Evolutionary conservation across 2,888 invertebrate species (phyloP), one percentile per base, ranked within the genome.

Genomic region (Andrena haemorrhoa): DNA sequence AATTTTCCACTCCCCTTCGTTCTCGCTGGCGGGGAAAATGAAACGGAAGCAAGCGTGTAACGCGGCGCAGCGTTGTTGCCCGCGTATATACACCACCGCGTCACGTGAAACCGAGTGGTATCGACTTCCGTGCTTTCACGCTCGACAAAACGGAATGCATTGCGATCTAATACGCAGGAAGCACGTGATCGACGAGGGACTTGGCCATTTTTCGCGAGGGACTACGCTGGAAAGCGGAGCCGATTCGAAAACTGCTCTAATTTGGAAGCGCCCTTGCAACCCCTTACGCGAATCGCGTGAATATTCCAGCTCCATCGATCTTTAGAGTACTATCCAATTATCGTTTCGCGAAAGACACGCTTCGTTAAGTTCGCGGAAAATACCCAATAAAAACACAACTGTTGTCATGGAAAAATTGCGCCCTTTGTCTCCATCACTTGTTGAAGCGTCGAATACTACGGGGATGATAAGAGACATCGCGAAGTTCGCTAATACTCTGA

Each of bases 71-170:
- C 41, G 68, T 78, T 85, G 23, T 20, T 87, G 83, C 75, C 75
- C 85, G 26, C 80, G 74, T 79, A 85, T 5, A 41, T 41, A 41
- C 41, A 41, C 85, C 74, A 82, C 84, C 63, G 70, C 31, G 79
- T 82, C 73, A 63, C 79, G 70, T 56, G 75, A 79, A 64, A 60
- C 56, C 58, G 68, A 51, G 73, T n/a, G 56, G 60, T 61, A 75
- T 75, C 71, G 74, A 79, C 49, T 66, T 78, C 60, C 58, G 29
- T 56, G 68, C 64, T 72, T 68, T 60, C 69, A 58, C 29, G 71
- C 51, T 63, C 65, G 65, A 69, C 53, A 66, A 56, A 82, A 66
- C 56, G 71, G 68, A 72, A 74, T 76, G 31, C 51, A 79, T 49
- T 29, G 29, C 23, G 35, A 23, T 33, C 6, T 70, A 75, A 66